These are phyloP conservation scores for Ethmia dodecea DNA, from an alignment of 2,888 invertebrate species.

Conservation along the genomic window DNA sequence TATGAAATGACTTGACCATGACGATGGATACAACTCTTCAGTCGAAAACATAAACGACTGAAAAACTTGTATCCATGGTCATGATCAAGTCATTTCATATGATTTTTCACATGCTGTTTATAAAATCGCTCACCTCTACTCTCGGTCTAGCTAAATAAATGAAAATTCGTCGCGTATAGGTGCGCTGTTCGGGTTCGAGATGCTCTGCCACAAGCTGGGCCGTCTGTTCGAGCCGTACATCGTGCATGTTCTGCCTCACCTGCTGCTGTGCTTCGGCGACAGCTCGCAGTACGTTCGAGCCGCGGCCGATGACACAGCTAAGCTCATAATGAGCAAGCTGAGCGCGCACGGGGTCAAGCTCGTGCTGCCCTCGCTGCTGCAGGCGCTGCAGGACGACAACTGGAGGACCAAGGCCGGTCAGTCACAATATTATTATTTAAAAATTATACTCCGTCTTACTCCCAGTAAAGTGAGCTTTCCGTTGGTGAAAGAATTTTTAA, in stretches of 20 bases:
- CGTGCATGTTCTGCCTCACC: slow-evolving; percentile 96
- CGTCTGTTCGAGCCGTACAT: slow-evolving; percentile 99
- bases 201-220: slow-evolving; percentile 96
- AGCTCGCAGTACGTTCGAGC: slow-evolving; percentile 95
- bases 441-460: no score
- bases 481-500: no score
- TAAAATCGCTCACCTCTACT: no score
- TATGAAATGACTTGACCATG: neutral
- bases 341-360: slow-evolving; percentile 98
- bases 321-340: slow-evolving; percentile 96
- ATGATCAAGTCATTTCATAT: no score
- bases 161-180: no score
- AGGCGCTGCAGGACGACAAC: slow-evolving; percentile 97
- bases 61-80: no score
- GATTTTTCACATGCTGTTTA: no score
- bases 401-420: slow-evolving; percentile 97
- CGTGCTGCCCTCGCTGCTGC: slow-evolving; percentile 94
- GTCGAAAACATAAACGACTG: no score
- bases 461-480: no score
- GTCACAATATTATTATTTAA: no score
- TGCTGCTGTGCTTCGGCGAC: slow-evolving; percentile 97
- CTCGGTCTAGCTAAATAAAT: no score
- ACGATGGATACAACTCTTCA: no score
- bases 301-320: slow-evolving; percentile 97
- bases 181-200: slow-evolving; percentile 97